Base-by-base conservation (phyloP, 2,888 invertebrate species). In the Xanthostigma xanthostigma region DNA sequence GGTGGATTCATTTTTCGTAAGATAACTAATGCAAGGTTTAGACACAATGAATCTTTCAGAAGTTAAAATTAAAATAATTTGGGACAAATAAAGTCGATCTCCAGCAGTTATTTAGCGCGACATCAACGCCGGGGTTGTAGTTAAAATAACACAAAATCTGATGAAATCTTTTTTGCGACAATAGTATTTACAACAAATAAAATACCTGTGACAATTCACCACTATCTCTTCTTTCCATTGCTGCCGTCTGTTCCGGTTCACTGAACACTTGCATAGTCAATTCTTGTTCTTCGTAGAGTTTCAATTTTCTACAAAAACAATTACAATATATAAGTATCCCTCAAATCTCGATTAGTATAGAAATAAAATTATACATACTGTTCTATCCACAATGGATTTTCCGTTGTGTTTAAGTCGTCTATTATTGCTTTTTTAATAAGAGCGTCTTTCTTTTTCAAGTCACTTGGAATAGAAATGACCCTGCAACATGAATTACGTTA, bases 361-460 rank as follows among this genome's bases (percentile, higher is more conserved):
- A 12, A 17, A n/a, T 11, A 36, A 50, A 34, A 44, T 44, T 8
- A 41, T 45, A 70, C 78, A 72, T 64, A 83, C 82, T 89, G 90
- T 71, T 92, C 92, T 59, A 91, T 81, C 92, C 91, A 92, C 11
- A 92, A 68, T 0, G 91, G 92, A 72, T 92, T 92, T 65, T 92
- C 92, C 0, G 91, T 92, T 0, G 89, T 90, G 58, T 87, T 88
- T 44, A 89, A 67, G 60, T 90, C 89, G 56, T 90, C 88, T 36
- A 89, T 79, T 45, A 88, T 86, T 53, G 86, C 80, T 52, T 88
- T 80, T 49, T 88, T 82, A 27, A 88, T 88, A 11, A 90, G 67
- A 42, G 87, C 85, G 62, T 90, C 89, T 48, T 87, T 88, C 51
- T 84, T 81, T 52, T 86, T 81, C 56, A 84, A 83, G 57, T 88